Conservation (phyloP, 2,113 vertebrate species). For the Oxygymnocypris stewartii region DNA sequence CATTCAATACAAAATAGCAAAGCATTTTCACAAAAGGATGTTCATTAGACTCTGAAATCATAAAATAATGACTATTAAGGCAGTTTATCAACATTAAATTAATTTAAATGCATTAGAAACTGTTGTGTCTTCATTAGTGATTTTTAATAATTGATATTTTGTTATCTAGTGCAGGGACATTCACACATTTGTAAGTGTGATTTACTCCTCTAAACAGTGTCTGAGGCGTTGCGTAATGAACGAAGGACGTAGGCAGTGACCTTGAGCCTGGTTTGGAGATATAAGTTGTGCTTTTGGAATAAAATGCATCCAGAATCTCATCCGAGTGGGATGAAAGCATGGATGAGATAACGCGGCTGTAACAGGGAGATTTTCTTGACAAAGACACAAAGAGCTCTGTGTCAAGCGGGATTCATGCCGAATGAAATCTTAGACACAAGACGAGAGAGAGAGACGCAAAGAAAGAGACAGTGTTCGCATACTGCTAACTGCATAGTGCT, state of each 20-base stretch:
- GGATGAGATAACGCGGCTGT: conserved; percentile 7
- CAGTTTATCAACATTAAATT: background rate
- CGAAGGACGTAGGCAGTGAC: conserved; percentile 9
- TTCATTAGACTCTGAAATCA: background rate
- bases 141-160: background rate
- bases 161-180: background rate
- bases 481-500: background rate
- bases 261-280: background rate
- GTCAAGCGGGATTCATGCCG: background rate
- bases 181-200: background rate
- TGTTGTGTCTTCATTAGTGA: too few species aligned
- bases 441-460: background rate
- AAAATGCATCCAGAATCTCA: background rate
- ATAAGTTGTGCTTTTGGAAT: background rate
- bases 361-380: background rate
- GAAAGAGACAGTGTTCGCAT: background rate
- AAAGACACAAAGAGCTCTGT: conserved; percentile 29
- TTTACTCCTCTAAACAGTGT: background rate
- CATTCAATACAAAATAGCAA: background rate
- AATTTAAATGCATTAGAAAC: background rate
- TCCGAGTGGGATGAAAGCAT: conserved; percentile 17
- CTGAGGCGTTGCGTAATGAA: background rate
- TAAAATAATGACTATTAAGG: background rate
- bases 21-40: background rate
- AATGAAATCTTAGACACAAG: background rate